These are phyloP conservation scores for Malthinus seriepunctatus DNA, from an alignment of 2,888 invertebrate species.

Conservation along the genomic window DNA sequence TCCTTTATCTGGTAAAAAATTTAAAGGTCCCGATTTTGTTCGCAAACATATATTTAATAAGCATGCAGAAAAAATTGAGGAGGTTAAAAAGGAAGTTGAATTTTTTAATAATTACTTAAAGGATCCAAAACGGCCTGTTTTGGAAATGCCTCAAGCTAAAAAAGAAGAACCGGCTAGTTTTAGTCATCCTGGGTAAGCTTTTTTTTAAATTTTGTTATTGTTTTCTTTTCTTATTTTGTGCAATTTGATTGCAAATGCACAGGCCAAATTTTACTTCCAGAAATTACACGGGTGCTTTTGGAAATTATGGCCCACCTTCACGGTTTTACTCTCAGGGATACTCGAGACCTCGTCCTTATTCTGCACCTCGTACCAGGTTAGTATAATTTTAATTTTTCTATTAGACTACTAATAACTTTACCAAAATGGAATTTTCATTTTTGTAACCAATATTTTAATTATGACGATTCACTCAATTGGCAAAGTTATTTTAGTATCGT, in stretches of 20 bases:
- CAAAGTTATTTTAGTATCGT: neutral
- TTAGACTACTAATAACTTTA: neutral
- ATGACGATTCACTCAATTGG: too few relatives aligned
- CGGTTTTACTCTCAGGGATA: conserved; percentile 59
- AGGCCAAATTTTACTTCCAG: conserved; percentile 29
- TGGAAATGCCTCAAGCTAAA: conserved; percentile 77
- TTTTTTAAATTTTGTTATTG: neutral
- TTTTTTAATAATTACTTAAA: conserved; percentile 97
- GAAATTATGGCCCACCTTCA: conserved; percentile 55
- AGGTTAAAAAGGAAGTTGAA: conserved; percentile 94
- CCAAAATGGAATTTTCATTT: too few relatives aligned
- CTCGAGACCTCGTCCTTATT: conserved; percentile 25
- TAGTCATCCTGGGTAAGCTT: conserved; percentile 45
- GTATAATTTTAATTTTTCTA: neutral
- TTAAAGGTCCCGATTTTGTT: conserved; percentile 98
- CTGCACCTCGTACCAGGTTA: conserved; percentile 46
- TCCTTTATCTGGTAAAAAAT: conserved; percentile 97
- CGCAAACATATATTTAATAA: conserved; percentile 98
- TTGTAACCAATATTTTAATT: too few relatives aligned
- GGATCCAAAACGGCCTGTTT: conserved; percentile 92
- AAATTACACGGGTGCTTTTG: conserved; percentile 50
- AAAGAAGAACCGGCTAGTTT: conserved; percentile 56
- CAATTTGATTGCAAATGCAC: conserved; percentile 13
- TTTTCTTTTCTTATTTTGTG: conserved; percentile 9
- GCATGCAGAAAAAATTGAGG: conserved; percentile 94